These are phyloP conservation scores for Anolis apletophallus DNA, from an alignment of 2,797 vertebrate species.

Conservation along the genomic window DNA sequence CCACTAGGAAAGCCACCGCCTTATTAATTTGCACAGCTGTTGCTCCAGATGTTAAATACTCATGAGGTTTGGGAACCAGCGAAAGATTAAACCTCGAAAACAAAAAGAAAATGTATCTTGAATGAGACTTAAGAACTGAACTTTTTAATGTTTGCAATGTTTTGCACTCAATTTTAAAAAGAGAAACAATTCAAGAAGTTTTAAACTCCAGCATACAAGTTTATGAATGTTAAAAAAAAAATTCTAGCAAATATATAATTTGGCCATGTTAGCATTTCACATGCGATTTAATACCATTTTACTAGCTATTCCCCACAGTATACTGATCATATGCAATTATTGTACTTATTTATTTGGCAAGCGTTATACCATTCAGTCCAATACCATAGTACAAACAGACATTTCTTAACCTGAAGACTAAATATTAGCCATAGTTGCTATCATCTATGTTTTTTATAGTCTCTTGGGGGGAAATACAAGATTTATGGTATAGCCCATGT, in stretches of 20 bases:
- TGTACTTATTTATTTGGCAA: background rate
- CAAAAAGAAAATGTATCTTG: constrained; percentile 11
- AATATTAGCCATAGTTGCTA: background rate
- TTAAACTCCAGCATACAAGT: constrained; percentile 6
- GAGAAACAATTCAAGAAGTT: constrained; percentile 1
- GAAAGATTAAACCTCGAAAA: constrained; percentile 20
- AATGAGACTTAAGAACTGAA: constrained; percentile 10
- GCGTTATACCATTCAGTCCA: background rate
- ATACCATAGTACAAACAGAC: background rate
- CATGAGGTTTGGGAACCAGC: constrained; percentile 10
- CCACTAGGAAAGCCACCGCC: constrained; percentile 23
- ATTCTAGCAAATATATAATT: background rate
- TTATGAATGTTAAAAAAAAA: background rate
- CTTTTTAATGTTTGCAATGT: background rate
- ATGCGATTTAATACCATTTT: constrained; percentile 8
- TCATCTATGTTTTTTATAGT: background rate
- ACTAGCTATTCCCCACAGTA: background rate
- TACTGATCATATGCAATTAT: background rate
- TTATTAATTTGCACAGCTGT: constrained; percentile 34
- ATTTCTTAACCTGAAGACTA: background rate
- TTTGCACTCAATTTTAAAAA: background rate
- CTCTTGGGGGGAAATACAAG: background rate
- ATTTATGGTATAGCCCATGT: background rate
- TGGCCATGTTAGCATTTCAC: background rate
- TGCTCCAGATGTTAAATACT: constrained; percentile 30